Conservation (phyloP, 2,888 invertebrate genomes). For the Eilema caniola region DNA sequence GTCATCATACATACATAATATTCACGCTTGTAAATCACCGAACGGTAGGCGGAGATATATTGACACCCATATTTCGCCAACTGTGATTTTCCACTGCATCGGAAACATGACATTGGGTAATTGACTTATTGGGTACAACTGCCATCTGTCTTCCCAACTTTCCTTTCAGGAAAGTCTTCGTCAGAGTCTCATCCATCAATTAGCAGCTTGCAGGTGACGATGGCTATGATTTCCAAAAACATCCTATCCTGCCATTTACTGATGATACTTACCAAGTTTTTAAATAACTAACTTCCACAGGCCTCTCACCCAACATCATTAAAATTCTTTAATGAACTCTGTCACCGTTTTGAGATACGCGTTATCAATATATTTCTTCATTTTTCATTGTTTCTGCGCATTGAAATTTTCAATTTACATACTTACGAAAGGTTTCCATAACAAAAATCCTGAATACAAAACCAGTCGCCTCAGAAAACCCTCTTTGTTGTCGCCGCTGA, state of each 20-base stretch:
- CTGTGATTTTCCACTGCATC: too few species aligned
- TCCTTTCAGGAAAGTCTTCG: too few species aligned
- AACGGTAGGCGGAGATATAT: too few species aligned
- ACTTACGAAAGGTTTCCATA: slow-evolving; percentile 70
- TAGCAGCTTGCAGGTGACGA: slow-evolving; percentile 16
- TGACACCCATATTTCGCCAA: too few species aligned
- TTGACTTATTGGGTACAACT: too few species aligned
- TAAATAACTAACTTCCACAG: slow-evolving; percentile 56
- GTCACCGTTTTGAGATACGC: slow-evolving; percentile 59
- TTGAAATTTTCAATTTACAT: slow-evolving; percentile 74
- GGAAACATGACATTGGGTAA: too few species aligned
- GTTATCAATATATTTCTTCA: slow-evolving; percentile 58
- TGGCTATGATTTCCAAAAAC: too few species aligned
- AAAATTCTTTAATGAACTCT: slow-evolving; percentile 52
- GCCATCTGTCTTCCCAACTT: too few species aligned
- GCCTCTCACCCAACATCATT: slow-evolving; percentile 60
- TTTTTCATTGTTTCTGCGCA: slow-evolving; percentile 62
- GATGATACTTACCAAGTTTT: slow-evolving; percentile 58
- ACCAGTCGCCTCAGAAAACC: slow-evolving; percentile 61
- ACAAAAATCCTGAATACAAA: slow-evolving; percentile 64
- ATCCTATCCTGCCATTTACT: background rate
- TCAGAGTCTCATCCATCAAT: too few species aligned
- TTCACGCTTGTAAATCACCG: too few species aligned
- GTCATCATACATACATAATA: too few species aligned
- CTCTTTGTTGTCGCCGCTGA: slow-evolving; percentile 55